Conservation (phyloP, 2,113 vertebrate species). For the Pseudorectes ferrugineus region DNA sequence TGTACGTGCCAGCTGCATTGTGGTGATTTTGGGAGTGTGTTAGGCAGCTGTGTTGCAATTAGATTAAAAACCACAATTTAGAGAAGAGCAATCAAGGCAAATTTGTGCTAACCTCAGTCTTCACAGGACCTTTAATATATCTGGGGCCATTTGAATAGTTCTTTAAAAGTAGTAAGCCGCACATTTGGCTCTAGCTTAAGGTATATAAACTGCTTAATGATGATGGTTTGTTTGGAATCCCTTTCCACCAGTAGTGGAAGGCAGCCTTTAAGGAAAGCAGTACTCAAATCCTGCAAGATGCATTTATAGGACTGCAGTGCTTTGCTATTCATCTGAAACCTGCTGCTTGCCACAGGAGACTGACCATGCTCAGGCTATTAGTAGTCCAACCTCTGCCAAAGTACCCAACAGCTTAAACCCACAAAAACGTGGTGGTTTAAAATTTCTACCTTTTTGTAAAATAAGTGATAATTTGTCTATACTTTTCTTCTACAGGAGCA, state of each 20-base stretch:
- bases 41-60: not conserved
- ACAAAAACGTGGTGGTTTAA: not conserved
- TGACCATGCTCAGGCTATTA: not conserved
- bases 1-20: fast-evolving
- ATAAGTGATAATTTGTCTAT: not conserved
- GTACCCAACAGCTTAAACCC: not conserved
- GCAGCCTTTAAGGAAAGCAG: not conserved
- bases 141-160: not conserved
- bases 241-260: not conserved
- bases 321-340: not conserved
- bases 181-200: not conserved
- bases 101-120: not conserved
- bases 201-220: not conserved
- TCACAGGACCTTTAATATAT: not conserved
- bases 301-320: not conserved
- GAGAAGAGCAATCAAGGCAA: not conserved
- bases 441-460: not conserved
- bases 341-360: not conserved
- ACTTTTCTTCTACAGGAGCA: not conserved
- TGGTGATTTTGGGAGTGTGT: not conserved
- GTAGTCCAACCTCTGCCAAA: not conserved
- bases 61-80: not conserved
- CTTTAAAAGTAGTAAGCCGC: not conserved
- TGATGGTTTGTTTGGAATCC: not conserved
- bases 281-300: not conserved